Base-by-base conservation (phyloP, 2,797 vertebrate genomes). In the Oreonectes daqikongensis region DNA sequence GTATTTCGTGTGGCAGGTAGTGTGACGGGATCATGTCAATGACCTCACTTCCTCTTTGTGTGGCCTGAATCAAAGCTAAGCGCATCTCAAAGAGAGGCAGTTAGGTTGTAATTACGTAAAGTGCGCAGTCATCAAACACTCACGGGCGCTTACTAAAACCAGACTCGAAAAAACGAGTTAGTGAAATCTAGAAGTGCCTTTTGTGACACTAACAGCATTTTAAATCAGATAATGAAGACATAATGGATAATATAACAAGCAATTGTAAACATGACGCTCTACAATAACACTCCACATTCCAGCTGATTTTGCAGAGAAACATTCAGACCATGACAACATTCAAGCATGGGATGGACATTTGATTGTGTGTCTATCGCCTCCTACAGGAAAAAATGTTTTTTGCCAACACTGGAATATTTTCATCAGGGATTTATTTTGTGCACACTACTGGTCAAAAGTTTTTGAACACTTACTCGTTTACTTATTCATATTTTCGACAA, bases 91-190 rank as follows among this genome's bases (percentile, higher is more conserved):
- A 79, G 48, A 84, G 86, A 82, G 40, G 81, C 89, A 85, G 89
- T 92, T 91, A 91, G 90, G 89, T 89, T 87, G 87, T 92, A 90
- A 90, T 60, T 61, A 55, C 67, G 84, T 81, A 89, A 90, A 89
- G 55, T 22, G 50, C 84, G 86, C 65, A 78, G 86, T 86, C 87
- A 89, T 84, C 84, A 83, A 84, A 81, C 77, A 84, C 79, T 84
- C 80, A 72, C 79, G 79, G 72, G 35, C 69, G 73, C 63, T 84
- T 77, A 81, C 75, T 74, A 55, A 85, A 72, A 79, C 26, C 53
- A 79, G 30, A 26, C 30, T 55, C 15, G 11, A 2, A 55, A 20
- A 44, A 15, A 28, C 30, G 17, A 17, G 2, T 24, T 59, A 32
- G 48, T 44, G 18, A 32, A 44, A 42, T n/a, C 46, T 40, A 8